These are phyloP conservation scores for Mythimna vitellina DNA, from an alignment of 2,888 invertebrate species.

Conservation along the genomic window DNA sequence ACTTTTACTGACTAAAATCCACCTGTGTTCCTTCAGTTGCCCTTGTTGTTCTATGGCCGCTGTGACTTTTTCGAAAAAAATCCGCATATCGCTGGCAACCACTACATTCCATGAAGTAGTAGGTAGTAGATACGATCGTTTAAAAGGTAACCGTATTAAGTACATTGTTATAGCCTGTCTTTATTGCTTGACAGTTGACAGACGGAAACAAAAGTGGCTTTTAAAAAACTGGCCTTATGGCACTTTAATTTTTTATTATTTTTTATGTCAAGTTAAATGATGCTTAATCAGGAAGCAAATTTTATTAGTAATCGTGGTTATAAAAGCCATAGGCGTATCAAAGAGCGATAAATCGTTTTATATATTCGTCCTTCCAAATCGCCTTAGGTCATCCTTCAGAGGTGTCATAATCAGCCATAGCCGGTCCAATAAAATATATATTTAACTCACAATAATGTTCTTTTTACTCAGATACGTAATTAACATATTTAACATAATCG, in stretches of 20 bases:
- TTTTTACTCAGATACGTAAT: conserved; percentile 76
- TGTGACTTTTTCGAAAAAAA: too few relatives aligned
- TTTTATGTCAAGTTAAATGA: not conserved
- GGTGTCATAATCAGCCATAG: conserved; percentile 57
- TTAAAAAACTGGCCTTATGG: conserved; percentile 1
- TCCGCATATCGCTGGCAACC: not conserved
- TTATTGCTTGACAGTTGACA: not conserved
- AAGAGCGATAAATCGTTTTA: conserved; percentile 15
- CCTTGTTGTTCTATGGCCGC: too few relatives aligned
- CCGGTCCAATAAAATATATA: conserved; percentile 76
- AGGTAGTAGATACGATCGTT: too few relatives aligned
- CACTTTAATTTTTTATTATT: not conserved
- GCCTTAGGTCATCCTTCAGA: conserved; percentile 51
- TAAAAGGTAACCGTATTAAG: not conserved
- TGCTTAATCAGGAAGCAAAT: not conserved
- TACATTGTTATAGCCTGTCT: not conserved
- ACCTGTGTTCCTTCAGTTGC: too few relatives aligned
- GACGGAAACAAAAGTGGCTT: conserved; percentile 5
- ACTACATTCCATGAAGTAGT: not conserved
- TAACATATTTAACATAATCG: conserved; percentile 83
- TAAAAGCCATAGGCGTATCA: not conserved
- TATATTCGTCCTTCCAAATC: conserved; percentile 54
- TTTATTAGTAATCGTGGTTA: not conserved
- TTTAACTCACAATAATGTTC: conserved; percentile 78
- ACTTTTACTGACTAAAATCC: too few relatives aligned